Percentiles rank a stretch among this genome's conserved stretches.
Evolutionary conservation across 2,113 vertebrate genomes (phyloP).

Genomic region (Corythornis vintsioides): DNA sequence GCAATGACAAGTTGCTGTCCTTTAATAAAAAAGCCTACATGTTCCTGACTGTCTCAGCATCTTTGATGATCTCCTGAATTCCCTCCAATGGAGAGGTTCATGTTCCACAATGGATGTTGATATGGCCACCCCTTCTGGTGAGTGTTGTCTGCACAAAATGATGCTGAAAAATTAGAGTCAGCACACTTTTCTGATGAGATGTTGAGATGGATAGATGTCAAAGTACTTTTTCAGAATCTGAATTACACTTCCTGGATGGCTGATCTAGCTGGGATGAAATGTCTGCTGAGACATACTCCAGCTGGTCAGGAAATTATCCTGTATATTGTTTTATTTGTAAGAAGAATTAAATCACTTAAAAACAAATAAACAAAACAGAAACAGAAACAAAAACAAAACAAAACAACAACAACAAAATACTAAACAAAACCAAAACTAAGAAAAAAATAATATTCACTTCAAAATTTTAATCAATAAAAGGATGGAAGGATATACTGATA

Average conservation of each 20-base stretch:
- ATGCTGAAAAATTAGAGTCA: background rate
- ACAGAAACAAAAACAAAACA: accelerated
- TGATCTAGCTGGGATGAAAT: background rate
- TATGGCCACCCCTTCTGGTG: background rate
- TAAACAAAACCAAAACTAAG: background rate
- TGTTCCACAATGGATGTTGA: background rate
- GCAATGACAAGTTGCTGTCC: background rate
- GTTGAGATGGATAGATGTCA: background rate
- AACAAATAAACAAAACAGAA: background rate
- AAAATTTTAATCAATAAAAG: background rate
- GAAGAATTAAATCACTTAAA: background rate
- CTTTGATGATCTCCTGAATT: background rate
- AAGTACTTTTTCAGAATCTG: background rate
- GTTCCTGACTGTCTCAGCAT: background rate
- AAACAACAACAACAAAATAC: background rate
- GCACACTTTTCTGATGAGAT: background rate
- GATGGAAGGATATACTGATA: background rate
- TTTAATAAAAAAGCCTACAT: background rate
- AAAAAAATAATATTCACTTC: background rate
- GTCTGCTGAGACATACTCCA: background rate
- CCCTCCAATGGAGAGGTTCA: background rate
- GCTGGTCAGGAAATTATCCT: background rate
- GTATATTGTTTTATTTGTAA: background rate
- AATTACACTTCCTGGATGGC: background rate
- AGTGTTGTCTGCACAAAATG: background rate